These are phyloP conservation scores for Lepidocyrtoides sp. DNA, from an alignment of 2,888 invertebrate genomes.

Conservation along the genomic window DNA sequence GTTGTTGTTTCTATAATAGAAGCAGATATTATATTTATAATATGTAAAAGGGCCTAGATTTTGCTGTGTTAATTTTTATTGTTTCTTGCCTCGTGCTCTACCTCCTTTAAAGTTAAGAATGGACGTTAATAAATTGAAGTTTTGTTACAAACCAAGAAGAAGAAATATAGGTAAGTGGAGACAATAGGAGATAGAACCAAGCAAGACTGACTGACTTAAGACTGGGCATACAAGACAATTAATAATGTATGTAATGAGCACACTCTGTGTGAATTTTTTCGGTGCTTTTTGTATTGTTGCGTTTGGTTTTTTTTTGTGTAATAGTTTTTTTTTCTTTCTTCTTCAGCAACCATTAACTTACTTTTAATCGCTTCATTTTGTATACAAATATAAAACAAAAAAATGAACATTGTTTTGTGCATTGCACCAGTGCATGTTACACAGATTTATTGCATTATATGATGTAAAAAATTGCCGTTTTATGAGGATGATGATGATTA, in stretches of 20 bases:
- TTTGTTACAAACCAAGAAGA: background rate
- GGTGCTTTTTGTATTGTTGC: conserved; percentile 46
- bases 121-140: conserved; percentile 5
- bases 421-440: background rate
- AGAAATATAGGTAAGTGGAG: background rate
- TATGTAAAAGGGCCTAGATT: background rate
- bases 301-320: conserved; percentile 17
- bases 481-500: background rate
- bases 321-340: conserved; percentile 46
- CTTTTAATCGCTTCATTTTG: conserved; percentile 60
- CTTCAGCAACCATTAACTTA: conserved; percentile 66
- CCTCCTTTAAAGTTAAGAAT: background rate
- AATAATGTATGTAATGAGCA: conserved; percentile 44
- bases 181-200: background rate
- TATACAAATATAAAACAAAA: conserved; percentile 30
- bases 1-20: too few relatives aligned
- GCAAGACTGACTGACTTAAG: background rate
- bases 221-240: conserved; percentile 13
- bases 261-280: conserved; percentile 71
- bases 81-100: background rate
- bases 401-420: background rate
- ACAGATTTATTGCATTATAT: conserved; percentile 39
- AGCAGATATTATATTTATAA: background rate
- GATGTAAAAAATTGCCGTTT: conserved; percentile 20
- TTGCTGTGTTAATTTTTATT: background rate